Base-by-base conservation (phyloP, 1,140 invertebrate species). In the Drosophila bifasciata region DNA sequence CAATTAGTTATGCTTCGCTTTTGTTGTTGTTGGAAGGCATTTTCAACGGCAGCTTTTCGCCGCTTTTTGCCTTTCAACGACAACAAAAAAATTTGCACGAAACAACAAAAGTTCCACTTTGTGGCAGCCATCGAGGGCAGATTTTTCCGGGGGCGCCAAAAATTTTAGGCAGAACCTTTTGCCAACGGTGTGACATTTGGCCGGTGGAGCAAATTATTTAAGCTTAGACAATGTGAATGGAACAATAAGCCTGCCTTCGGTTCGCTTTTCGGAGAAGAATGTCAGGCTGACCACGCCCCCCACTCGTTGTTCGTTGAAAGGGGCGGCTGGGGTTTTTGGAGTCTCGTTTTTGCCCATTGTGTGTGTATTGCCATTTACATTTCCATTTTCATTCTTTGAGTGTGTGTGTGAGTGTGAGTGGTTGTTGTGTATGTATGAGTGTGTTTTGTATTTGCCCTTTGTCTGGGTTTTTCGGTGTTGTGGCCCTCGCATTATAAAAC, bases 171-270 rank as follows among this genome's bases (percentile, higher is more conserved):
- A 7, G 53, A 66, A 44, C 43, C 46, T 51, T 48, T 45, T 62
- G 73, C 66, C 71, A n/a, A n/a, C n/a, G n/a, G 68, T 71, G 53
- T 76, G 77, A 76, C 77, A 81, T 67, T 67, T 79, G 77, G 71
- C 51, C 79, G 68, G n/a, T n/a, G n/a, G 52, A 50, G 58, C 49
- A 64, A 80, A 79, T 76, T 76, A 59, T 59, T 76, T 68, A 73
- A 60, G 71, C 63, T 75, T 53, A 76, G 55, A 66, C 71, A 76
- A 76, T 67, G 56, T 39, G 62, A 76, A n/a, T n/a, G n/a, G n/a
- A n/a, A 76, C 73, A 76, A 75, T 67, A 68, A 76, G 49, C 60
- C 48, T 40, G 7, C 44, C n/a, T n/a, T n/a, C n/a, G n/a, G n/a
- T 28, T 39, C 32, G 43, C 43, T 61, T 19, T 28, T 13, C n/a